Base-by-base conservation (phyloP, 2,888 invertebrate genomes). In the Tenthredo notha region DNA sequence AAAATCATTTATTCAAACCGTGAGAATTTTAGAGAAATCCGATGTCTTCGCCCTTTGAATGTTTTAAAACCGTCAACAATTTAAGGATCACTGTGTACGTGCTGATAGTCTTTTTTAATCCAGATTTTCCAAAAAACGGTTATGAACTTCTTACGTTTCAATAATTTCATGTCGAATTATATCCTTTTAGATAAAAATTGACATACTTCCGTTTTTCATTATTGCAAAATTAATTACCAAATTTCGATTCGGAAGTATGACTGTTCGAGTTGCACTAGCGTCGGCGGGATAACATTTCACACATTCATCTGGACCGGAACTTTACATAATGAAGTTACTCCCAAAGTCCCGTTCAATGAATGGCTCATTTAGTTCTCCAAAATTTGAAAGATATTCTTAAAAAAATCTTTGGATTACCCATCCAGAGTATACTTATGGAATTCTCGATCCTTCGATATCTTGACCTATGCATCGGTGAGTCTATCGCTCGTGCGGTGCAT, bases 401-500 rank as follows among this genome's bases (percentile, higher is more conserved):
- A 67, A 67, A 61, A 61, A 40, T 61, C 21, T 9, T 21, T 37
- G 9, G 21, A 21, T 12, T 15, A n/a, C 25, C 61, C 9, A 80
- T 18, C 6, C 40, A 7, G 10, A 74, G 33, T 37, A 25, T 6
- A 37, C 12, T 50, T 18, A 61, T 25, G 54, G 72, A 21, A 61
- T 37, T 25, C 58, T 37, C 25, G 61, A 80, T 80, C 80, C 61
- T 40, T 18, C 25, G 40, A 80, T 40, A 40, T 50, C 80, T 80
- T 80, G 80, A 80, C 80, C 85, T 86, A 86, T 82, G 80, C 80
- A 86, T 40, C 10, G 72, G 54, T 61, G 80, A 58, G 50, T 80
- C 40, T 25, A 25, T 61, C 40, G 58, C 37, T 58, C 58, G 21
- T 21, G 29, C 67, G 47, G 18, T 83, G 70, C 47, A 83, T 84